Evolutionary conservation across 2,888 invertebrate species (phyloP).

Genomic region (Chloroclystis v-ata): DNA sequence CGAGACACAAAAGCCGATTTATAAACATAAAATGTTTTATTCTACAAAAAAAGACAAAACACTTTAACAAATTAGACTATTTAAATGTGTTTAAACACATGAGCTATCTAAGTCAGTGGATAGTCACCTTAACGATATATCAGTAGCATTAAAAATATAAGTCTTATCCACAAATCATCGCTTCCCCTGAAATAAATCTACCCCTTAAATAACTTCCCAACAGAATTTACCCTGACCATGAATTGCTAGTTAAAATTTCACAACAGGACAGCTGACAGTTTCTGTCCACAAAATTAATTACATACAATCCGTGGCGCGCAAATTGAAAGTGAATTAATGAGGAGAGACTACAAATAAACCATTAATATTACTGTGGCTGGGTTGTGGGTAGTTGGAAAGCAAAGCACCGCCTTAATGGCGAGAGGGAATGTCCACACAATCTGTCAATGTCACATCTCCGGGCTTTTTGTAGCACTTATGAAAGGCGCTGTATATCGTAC

Average conservation of each 20-base stretch:
- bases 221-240: background rate
- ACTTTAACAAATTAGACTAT: no score
- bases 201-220: background rate
- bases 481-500: slow-evolving; percentile 29
- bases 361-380: slow-evolving; percentile 45
- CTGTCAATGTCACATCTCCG: slow-evolving; percentile 63
- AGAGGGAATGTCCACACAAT: slow-evolving; percentile 61
- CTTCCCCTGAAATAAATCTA: background rate
- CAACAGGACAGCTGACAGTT: slow-evolving; percentile 18
- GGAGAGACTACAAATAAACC: slow-evolving; percentile 36
- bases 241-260: slow-evolving; percentile 8
- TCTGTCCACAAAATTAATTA: slow-evolving; percentile 26
- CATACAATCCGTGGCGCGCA: slow-evolving; percentile 23
- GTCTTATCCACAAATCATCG: no score
- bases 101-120: no score
- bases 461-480: slow-evolving; percentile 64
- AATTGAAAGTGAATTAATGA: slow-evolving; percentile 35
- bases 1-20: no score
- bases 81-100: no score
- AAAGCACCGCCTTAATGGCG: slow-evolving; percentile 60
- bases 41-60: no score
- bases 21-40: no score
- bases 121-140: no score
- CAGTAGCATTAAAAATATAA: no score
- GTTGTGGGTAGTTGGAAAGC: slow-evolving; percentile 41